phyloP scores from a whole-genome alignment of 2,888 invertebrate species.

The Diloba caeruleocephala region DNA sequence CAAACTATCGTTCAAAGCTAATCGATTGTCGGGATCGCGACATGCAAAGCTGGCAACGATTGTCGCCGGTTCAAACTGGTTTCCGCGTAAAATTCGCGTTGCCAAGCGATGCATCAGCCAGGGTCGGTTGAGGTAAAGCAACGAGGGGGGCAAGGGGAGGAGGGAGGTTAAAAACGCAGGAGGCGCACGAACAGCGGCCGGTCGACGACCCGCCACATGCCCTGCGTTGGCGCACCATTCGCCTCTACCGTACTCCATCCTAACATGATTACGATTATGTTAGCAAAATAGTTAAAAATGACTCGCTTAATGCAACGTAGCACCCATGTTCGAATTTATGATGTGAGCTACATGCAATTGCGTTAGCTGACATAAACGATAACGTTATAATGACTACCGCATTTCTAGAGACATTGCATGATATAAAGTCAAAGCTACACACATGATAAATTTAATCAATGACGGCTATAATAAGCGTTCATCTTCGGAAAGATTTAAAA shows the following conservation, averaged over 20 bases:
- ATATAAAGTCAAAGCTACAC: constrained; percentile 3
- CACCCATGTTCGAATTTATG: constrained; percentile 10
- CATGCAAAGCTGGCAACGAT: constrained; percentile 69
- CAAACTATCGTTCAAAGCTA: constrained; percentile 44
- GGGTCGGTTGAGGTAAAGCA: constrained; percentile 80
- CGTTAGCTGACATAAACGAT: constrained; percentile 15
- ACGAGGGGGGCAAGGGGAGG: constrained; percentile 69
- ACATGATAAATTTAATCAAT: constrained; percentile 21
- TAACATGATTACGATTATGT: constrained; percentile 77
- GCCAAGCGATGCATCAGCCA: constrained; percentile 85
- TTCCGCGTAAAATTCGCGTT: constrained; percentile 87
- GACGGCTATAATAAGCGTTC: constrained; percentile 11
- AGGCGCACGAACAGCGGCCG: constrained; percentile 84
- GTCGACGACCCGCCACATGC: constrained; percentile 87
- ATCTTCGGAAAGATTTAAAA: constrained; percentile 49
- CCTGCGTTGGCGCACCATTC: constrained; percentile 85
- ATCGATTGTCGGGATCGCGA: constrained; percentile 64
- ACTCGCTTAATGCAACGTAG: constrained; percentile 16
- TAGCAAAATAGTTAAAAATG: constrained; percentile 65
- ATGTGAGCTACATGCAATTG: constrained; percentile 10
- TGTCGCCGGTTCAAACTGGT: constrained; percentile 83
- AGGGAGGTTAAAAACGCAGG: constrained; percentile 82
- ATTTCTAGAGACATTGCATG: constrained; percentile 3
- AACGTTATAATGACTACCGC: constrained; percentile 9
- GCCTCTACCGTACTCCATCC: constrained; percentile 75